Percentiles rank a stretch among this genome's conserved stretches.
phyloP scores from a whole-genome alignment of 2,888 invertebrate genomes.

The Eulithis testata region DNA sequence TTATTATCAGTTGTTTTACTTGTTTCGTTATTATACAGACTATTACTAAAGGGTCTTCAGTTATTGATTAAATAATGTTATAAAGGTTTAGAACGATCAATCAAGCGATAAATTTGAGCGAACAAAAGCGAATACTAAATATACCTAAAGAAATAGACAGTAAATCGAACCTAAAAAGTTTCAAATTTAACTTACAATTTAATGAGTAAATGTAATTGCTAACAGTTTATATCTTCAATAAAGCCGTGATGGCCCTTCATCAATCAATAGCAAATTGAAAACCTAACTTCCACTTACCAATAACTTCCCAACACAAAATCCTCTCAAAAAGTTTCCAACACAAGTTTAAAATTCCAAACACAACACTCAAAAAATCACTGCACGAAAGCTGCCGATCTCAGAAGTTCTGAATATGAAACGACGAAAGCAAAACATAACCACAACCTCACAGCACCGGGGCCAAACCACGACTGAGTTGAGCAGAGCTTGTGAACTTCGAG shows the following conservation, averaged over 20 bases:
- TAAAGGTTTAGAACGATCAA: too few relatives aligned
- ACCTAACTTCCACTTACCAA: conserved; percentile 20
- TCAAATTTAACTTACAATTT: too few relatives aligned
- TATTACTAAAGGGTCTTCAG: too few relatives aligned
- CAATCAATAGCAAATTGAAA: background rate
- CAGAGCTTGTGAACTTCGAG: conserved; percentile 6
- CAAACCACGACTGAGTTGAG: conserved; percentile 27
- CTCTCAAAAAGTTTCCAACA: conserved; percentile 26
- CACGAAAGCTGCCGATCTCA: conserved; percentile 28
- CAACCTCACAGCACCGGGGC: conserved; percentile 29
- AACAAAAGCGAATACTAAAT: too few relatives aligned
- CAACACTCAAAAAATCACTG: conserved; percentile 24
- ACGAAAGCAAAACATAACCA: conserved; percentile 21
- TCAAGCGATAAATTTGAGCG: too few relatives aligned
- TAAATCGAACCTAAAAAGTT: too few relatives aligned
- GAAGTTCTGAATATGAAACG: conserved; percentile 21
- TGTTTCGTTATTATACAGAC: too few relatives aligned
- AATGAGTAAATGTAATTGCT: too few relatives aligned
- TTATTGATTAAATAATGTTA: too few relatives aligned
- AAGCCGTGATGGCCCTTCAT: background rate
- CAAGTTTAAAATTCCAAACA: conserved; percentile 18
- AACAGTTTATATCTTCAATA: too few relatives aligned
- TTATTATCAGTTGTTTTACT: too few relatives aligned
- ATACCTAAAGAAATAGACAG: too few relatives aligned
- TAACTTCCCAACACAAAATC: conserved; percentile 23